Evolutionary conservation across 2,888 invertebrate genomes (phyloP).

Genomic region (Octonoba sinensis): DNA sequence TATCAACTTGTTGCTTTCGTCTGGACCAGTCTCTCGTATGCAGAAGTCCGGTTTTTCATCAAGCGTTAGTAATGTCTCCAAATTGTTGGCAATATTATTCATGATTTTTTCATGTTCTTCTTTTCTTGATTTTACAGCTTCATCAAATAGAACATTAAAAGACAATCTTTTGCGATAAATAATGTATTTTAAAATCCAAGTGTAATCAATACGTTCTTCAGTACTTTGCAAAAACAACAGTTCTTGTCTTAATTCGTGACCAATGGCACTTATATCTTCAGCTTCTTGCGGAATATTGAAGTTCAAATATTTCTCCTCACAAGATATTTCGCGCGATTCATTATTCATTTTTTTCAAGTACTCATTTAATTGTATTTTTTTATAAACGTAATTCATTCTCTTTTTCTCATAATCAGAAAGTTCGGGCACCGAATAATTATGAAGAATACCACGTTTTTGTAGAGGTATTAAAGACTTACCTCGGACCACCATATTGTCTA

Average conservation of each 20-base stretch:
- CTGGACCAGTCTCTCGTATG: not conserved
- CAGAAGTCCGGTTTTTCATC: conserved; percentile 18
- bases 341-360: not conserved
- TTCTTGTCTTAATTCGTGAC: conserved; percentile 3
- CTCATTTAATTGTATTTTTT: conserved; percentile 5
- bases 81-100: not conserved
- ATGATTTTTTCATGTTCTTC: not conserved
- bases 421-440: conserved; percentile 29
- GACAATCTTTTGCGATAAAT: conserved; percentile 16
- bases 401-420: not conserved
- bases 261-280: not conserved
- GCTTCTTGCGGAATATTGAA: not conserved
- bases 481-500: conserved; percentile 18
- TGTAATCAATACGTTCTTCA: conserved; percentile 38
- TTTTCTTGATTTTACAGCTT: conserved; percentile 4
- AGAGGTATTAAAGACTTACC: conserved; percentile 26
- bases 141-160: conserved; percentile 31
- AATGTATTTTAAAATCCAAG: conserved; percentile 30
- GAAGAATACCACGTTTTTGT: not conserved
- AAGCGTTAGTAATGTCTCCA: not conserved
- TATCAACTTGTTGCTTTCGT: not conserved
- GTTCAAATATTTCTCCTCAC: not conserved
- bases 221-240: conserved; percentile 14
- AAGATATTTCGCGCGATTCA: not conserved
- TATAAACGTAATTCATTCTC: conserved; percentile 1